These are phyloP conservation scores for Circaetus cinerascens DNA, from an alignment of 2,113 vertebrate genomes.

Conservation along the genomic window DNA sequence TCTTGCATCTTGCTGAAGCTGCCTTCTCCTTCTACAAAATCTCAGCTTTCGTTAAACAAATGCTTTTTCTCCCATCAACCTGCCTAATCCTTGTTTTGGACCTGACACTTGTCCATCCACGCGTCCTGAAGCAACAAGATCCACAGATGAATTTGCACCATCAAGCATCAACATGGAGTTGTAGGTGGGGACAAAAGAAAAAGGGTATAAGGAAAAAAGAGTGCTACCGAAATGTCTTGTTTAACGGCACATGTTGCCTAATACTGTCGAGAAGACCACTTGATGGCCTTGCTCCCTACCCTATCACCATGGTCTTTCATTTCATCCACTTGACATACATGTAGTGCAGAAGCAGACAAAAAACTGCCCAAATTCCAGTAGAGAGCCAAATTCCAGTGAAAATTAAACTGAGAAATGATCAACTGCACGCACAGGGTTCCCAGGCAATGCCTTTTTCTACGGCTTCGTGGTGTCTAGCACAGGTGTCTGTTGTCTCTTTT, in stretches of 20 bases:
- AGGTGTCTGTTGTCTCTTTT: not conserved
- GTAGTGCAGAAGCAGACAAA: not conserved
- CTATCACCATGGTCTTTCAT: not conserved
- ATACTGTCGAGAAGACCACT: not conserved
- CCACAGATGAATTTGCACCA: not conserved
- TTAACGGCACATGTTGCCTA: not conserved
- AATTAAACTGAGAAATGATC: not conserved
- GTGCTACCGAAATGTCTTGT: not conserved
- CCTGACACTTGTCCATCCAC: not conserved
- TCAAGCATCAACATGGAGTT: not conserved
- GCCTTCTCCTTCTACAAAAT: not conserved
- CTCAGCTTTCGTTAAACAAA: not conserved
- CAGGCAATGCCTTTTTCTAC: not conserved
- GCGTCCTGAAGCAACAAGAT: accelerated
- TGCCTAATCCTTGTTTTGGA: not conserved
- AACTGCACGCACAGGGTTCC: accelerated
- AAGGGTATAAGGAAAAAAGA: not conserved
- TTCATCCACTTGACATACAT: not conserved
- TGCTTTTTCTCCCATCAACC: not conserved
- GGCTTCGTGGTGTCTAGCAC: not conserved
- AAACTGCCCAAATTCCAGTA: not conserved
- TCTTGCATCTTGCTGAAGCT: not conserved
- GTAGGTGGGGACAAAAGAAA: not conserved
- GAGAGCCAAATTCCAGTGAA: not conserved
- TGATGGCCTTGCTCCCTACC: too few relatives aligned